Evolutionary conservation across 2,113 vertebrate genomes (phyloP).

Genomic region (Oriolus oriolus): DNA sequence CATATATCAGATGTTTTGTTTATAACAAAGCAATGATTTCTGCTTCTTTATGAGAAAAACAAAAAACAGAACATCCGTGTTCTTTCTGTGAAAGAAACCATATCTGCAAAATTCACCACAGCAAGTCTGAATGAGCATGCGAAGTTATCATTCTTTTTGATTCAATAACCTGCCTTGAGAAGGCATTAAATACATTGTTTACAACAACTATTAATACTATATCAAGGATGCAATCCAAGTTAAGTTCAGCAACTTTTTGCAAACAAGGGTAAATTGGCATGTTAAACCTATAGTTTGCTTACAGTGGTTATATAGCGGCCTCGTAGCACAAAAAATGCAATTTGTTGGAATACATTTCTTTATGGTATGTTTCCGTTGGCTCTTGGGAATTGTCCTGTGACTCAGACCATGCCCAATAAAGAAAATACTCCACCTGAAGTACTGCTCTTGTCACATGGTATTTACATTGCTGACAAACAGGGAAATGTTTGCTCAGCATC

Average conservation of each 20-base stretch:
- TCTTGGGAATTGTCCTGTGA: not conserved
- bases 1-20: not conserved
- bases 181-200: not conserved
- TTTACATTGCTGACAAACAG: not conserved
- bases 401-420: not conserved
- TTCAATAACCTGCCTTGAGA: not conserved
- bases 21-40: not conserved
- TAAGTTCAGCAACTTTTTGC: not conserved
- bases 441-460: not conserved
- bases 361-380: not conserved
- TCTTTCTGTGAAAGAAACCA: accelerated
- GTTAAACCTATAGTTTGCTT: not conserved
- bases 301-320: not conserved
- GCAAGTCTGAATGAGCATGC: not conserved
- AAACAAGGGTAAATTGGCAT: not conserved
- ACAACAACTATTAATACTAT: not conserved
- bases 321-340: not conserved
- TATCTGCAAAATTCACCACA: not conserved
- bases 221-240: not conserved
- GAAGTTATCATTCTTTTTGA: not conserved
- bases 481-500: not conserved
- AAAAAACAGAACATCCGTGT: not conserved
- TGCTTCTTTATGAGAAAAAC: not conserved
- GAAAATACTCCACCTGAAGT: not conserved
- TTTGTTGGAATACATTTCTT: not conserved